Evolutionary conservation across 1,140 invertebrate species (phyloP).

Genomic region (Drosophila lini): DNA sequence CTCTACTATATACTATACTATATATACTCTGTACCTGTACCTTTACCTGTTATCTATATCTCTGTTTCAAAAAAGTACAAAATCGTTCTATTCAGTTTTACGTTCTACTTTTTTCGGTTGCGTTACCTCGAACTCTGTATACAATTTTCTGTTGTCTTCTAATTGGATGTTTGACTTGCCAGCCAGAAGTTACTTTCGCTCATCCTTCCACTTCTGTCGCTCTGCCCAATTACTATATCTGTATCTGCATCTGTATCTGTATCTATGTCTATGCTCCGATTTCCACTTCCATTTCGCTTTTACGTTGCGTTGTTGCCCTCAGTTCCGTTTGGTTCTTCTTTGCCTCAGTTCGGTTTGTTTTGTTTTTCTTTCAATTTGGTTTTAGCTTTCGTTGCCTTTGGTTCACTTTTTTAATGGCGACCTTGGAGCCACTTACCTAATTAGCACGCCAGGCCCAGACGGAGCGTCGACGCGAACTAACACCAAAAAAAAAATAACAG

Average conservation of each 20-base stretch:
- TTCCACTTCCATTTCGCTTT: constrained; percentile 51
- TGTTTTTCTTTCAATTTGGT: constrained; percentile 36
- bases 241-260: constrained; percentile 22
- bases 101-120: constrained; percentile 28
- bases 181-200: constrained; percentile 66
- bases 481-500: constrained; percentile 1
- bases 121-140: constrained; percentile 62
- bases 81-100: constrained; percentile 60
- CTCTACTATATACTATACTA: constrained; percentile 55
- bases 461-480: constrained; percentile 42
- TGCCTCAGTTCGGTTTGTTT: constrained; percentile 29
- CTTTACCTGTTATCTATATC: constrained; percentile 43
- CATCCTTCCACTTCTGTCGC: constrained; percentile 43
- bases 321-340: constrained; percentile 30
- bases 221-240: constrained; percentile 42
- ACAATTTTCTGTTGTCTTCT: constrained; percentile 71
- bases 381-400: constrained; percentile 52
- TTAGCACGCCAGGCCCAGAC: constrained; percentile 70
- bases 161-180: constrained; percentile 81
- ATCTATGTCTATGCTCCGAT: constrained; percentile 45
- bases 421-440: constrained; percentile 81
- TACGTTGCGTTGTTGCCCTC: constrained; percentile 52
- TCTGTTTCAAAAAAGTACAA: constrained; percentile 36
- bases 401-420: constrained; percentile 74
- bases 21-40: constrained; percentile 43